Base-by-base conservation (phyloP, 2,113 vertebrate species). In the Psittacula cyanocephala region DNA sequence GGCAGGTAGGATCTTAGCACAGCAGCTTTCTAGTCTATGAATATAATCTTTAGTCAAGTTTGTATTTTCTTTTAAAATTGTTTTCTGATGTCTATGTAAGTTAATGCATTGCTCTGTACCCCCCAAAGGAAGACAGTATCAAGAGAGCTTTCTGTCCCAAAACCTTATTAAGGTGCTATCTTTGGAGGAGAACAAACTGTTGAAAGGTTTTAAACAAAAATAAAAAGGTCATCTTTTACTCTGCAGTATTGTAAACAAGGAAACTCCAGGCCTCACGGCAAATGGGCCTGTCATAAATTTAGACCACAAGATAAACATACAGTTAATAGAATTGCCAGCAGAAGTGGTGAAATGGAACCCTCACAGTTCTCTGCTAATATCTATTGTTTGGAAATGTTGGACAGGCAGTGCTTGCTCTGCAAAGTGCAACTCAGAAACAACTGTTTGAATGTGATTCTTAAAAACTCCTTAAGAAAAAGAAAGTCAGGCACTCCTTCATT, bases 191-290 rank as follows among this genome's bases (percentile, higher is more conserved):
- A 97, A 87, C 95, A 96, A 98, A 98, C 97, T 98, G 96, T 96
- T 97, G 96, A 97, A 96, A 96, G 95, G 74, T 91, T 98, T 98
- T 87, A 95, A 97, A 96, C 88, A 96, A 95, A 94, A 96, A 94
- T 95, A 84, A 86, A 95, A 97, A 74, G 74, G 90, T 97, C 91
- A 96, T 79, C 82, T 97, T 97, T 97, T 96, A 97, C 95, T 98
- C 95, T 86, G 86, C 94, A 93, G 87, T 88, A 77, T 65, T 96
- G 95, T 95, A 98, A 97, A 97, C 89, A 95, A 91, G 95, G 92
- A 88, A 95, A 74, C 95, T 94, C 65, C 91, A 97, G 96, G 95
- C 96, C 97, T 90, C 74, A 17, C 96, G 96, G 86, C 87, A 97
- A 97, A 97, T 78, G 87, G 96, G 79, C 95, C 96, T 96, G 93